These are phyloP conservation scores for Erebia epiphron DNA, from an alignment of 2,888 invertebrate genomes.

Conservation along the genomic window DNA sequence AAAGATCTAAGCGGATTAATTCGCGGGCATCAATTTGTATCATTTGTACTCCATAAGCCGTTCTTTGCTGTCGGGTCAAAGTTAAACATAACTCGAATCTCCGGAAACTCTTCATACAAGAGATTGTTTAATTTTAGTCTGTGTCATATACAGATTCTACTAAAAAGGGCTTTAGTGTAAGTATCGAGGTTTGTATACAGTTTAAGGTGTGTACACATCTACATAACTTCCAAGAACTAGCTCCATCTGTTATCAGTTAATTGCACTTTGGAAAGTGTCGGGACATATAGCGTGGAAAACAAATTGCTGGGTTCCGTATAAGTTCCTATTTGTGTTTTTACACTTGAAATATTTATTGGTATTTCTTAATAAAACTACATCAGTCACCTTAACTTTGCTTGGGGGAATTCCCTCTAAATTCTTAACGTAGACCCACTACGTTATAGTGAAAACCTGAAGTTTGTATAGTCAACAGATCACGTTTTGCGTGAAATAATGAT, in stretches of 20 bases:
- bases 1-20: too few relatives aligned
- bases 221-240: conserved; percentile 51
- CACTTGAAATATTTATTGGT: too few relatives aligned
- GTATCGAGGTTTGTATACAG: conserved; percentile 32
- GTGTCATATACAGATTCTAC: conserved; percentile 25
- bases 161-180: conserved; percentile 35
- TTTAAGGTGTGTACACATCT: conserved; percentile 49
- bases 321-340: too few relatives aligned
- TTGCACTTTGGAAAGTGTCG: conserved; percentile 36
- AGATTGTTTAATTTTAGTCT: conserved; percentile 13
- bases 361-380: too few relatives aligned
- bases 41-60: too few relatives aligned
- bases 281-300: conserved; percentile 44
- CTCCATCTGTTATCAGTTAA: conserved; percentile 42
- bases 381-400: too few relatives aligned
- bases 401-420: too few relatives aligned
- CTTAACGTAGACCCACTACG: too few relatives aligned
- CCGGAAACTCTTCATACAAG: conserved; percentile 10
- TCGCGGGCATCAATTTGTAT: too few relatives aligned
- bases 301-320: conserved; percentile 23
- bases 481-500: too few relatives aligned
- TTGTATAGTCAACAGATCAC: too few relatives aligned
- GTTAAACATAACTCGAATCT: neutral
- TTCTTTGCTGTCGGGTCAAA: neutral
- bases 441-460: too few relatives aligned